Percentiles rank a stretch among this genome's conserved stretches.
Conservation (phyloP, 2,888 invertebrate species). For the Trichogramma dendrolimi region DNA sequence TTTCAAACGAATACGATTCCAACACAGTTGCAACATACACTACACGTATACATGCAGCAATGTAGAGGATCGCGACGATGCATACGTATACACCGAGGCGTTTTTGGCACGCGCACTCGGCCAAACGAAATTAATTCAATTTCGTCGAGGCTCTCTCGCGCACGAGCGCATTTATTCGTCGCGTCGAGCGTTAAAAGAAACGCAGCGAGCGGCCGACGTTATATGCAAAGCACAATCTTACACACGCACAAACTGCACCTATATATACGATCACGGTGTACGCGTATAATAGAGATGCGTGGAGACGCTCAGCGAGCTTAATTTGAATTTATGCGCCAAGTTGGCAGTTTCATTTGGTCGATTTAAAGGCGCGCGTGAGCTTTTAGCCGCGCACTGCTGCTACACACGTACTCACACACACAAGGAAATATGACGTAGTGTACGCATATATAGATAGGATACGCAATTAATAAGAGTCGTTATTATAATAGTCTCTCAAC, state of each 20-base stretch:
- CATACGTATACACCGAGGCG: no score
- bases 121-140: slow-evolving; percentile 23
- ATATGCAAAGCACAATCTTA: no score
- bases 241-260: no score
- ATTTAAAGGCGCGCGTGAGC: no score
- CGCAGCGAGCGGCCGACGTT: neutral
- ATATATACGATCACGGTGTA: no score
- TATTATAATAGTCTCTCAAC: slow-evolving; percentile 19
- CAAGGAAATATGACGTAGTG: slow-evolving; percentile 1
- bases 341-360: no score
- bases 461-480: slow-evolving; percentile 26
- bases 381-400: neutral
- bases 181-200: slow-evolving; percentile 19
- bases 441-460: neutral
- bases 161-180: slow-evolving; percentile 26
- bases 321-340: slow-evolving; percentile 27
- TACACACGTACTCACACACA: slow-evolving; percentile 9
- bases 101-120: no score
- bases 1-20: no score
- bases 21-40: no score
- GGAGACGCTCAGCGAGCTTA: slow-evolving; percentile 10
- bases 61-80: no score
- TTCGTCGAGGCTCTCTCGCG: slow-evolving; percentile 11
- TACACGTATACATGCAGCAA: no score
- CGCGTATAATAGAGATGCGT: no score